Evolutionary conservation across 2,888 invertebrate species (phyloP).

Genomic region (Eledona agricola): DNA sequence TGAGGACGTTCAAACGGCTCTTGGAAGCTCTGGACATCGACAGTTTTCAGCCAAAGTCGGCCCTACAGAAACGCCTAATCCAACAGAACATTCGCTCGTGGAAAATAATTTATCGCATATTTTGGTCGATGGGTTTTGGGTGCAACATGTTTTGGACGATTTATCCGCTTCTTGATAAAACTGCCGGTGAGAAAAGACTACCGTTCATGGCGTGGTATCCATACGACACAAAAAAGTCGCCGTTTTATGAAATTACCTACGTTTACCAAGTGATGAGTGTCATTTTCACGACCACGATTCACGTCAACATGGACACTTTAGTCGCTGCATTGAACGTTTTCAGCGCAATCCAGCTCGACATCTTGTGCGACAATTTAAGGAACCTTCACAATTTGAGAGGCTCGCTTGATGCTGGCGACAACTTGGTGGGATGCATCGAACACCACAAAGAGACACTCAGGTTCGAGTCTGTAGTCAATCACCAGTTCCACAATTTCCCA

Average conservation of each 20-base stretch:
- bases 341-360: not conserved
- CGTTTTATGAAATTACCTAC: conserved; percentile 13
- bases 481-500: not conserved
- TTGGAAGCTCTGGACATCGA: conserved; percentile 4
- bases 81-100: not conserved
- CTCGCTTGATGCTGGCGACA: not conserved
- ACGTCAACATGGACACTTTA: conserved; percentile 12
- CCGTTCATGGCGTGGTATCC: conserved; percentile 18
- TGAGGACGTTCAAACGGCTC: conserved; percentile 2
- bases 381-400: not conserved
- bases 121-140: not conserved
- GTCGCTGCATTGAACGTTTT: conserved; percentile 12
- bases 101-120: not conserved
- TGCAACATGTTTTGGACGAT: conserved; percentile 6
- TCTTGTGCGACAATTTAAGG: conserved; percentile 3
- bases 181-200: not conserved
- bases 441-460: conserved; percentile 11
- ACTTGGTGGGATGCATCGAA: not conserved
- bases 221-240: conserved; percentile 5
- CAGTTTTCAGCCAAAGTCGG: conserved; percentile 15
- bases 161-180: conserved; percentile 7
- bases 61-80: not conserved
- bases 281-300: not conserved
- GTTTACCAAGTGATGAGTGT: conserved; percentile 1
- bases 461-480: not conserved